phyloP scores from a whole-genome alignment of 2,888 invertebrate species.

The Torymus auratus region DNA sequence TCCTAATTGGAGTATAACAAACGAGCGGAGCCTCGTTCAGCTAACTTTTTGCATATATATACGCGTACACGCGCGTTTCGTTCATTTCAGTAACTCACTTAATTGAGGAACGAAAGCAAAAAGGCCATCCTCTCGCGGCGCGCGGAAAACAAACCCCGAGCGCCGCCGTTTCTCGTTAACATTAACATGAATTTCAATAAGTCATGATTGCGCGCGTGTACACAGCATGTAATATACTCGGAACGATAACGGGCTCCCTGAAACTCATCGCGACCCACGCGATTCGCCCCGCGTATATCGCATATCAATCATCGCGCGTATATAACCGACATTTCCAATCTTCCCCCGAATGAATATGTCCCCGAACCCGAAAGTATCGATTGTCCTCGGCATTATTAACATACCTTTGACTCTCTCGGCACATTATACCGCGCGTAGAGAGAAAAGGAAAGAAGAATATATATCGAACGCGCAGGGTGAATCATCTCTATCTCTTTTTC shows the following conservation, averaged over 20 bases:
- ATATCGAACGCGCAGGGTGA: slow-evolving; percentile 23
- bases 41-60: background rate
- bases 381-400: slow-evolving; percentile 53
- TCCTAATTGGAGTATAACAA: no score
- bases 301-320: slow-evolving; percentile 25
- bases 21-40: background rate
- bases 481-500: slow-evolving; percentile 38
- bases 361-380: slow-evolving; percentile 19
- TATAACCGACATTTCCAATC: slow-evolving; percentile 44
- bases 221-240: background rate
- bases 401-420: slow-evolving; percentile 26
- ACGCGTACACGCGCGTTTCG: background rate
- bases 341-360: slow-evolving; percentile 26
- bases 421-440: no score
- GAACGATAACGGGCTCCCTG: slow-evolving; percentile 26
- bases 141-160: background rate
- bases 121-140: background rate
- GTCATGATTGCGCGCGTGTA: background rate
- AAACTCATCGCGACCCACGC: no score
- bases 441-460: no score
- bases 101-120: slow-evolving; percentile 12
- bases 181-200: slow-evolving; percentile 44
- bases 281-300: background rate
- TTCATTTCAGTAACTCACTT: slow-evolving; percentile 9
- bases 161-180: slow-evolving; percentile 18